phyloP scores from a whole-genome alignment of 2,888 invertebrate genomes.

The Reticulitermes lucifugus region DNA sequence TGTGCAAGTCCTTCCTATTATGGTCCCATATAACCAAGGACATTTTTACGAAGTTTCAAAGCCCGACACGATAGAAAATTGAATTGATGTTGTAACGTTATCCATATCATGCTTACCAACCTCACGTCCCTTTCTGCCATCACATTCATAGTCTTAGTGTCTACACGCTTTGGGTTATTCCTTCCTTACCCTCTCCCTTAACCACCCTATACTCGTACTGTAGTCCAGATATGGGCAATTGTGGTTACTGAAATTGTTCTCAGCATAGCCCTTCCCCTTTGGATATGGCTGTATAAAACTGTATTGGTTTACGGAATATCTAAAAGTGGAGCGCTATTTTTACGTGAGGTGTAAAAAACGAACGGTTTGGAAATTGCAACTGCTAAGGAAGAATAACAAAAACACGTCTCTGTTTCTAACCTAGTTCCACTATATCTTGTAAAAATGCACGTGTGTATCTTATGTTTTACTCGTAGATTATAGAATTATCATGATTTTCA shows the following conservation, averaged over 20 bases:
- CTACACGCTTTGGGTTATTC: not conserved
- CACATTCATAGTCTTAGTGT: not conserved
- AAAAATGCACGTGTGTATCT: no score
- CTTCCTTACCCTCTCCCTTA: not conserved
- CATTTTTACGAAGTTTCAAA: slow-evolving; percentile 33
- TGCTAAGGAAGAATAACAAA: not conserved
- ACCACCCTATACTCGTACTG: not conserved
- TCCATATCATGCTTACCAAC: not conserved
- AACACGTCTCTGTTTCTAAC: not conserved
- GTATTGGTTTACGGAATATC: slow-evolving; percentile 22
- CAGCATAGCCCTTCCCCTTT: not conserved
- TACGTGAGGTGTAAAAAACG: not conserved
- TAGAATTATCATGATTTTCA: no score
- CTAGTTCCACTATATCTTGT: not conserved
- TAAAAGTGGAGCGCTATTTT: not conserved
- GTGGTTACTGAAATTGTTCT: slow-evolving; percentile 39
- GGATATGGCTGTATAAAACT: slow-evolving; percentile 4
- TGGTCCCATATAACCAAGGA: slow-evolving; percentile 18
- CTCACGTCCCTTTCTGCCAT: not conserved
- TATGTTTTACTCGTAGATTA: no score
- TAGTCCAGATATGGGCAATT: slow-evolving; percentile 30
- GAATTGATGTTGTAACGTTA: slow-evolving; percentile 38
- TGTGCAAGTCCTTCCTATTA: not conserved
- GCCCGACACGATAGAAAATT: slow-evolving; percentile 36
- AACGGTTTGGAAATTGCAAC: slow-evolving; percentile 4